Base-by-base conservation (phyloP, 92 coral and sea anemone genomes). In the Epizoanthus ramosus region DNA sequence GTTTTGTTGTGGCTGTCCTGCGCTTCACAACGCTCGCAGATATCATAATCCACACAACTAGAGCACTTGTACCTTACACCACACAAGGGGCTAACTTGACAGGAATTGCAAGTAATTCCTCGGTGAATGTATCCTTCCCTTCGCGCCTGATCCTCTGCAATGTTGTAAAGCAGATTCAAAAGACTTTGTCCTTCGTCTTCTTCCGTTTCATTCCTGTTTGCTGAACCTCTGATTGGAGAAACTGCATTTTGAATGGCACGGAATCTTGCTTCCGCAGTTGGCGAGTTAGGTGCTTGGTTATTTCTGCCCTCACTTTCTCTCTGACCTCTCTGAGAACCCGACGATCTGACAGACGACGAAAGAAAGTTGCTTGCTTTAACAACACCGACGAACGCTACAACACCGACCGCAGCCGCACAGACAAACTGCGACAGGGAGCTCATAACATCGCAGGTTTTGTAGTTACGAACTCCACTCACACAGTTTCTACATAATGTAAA, bases 1-100 rank as follows among this genome's bases (percentile, higher is more conserved):
- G 98, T 90, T 79, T 86, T 92, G 93, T 96, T 87, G 68, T 96
- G 99, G 79, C 87, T 84, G 86, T 96, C 99, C 35, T 86, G 93
- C 24, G 94, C 85, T 73, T 96, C 99, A 69, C 99, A 96, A 22
- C 95, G 93, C 80, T 94, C 99, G 80, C 99, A 96, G 45, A 96
- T 85, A 59, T 96, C 99, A 85, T 93, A 96, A 75, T 96, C 99
- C 13, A 96, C 92, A 80, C 99, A 96, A 73, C 86, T 96, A 4
- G 96, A 93, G 75, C 99, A 96, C 80, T 92, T 96, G 70, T 91
- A 96, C 43, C 99, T 91, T 59, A 93, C 90, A 64, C 99, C 99
- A 81, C 98, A 92, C 58, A 96, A 80, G 18, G 99, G 99, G 66
- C 97, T 96, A 31, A 92, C 90, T 25, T 94, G 95, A 80, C 99